These are phyloP conservation scores for Labrus mixtus DNA, from an alignment of 2,113 vertebrate genomes.

Conservation along the genomic window DNA sequence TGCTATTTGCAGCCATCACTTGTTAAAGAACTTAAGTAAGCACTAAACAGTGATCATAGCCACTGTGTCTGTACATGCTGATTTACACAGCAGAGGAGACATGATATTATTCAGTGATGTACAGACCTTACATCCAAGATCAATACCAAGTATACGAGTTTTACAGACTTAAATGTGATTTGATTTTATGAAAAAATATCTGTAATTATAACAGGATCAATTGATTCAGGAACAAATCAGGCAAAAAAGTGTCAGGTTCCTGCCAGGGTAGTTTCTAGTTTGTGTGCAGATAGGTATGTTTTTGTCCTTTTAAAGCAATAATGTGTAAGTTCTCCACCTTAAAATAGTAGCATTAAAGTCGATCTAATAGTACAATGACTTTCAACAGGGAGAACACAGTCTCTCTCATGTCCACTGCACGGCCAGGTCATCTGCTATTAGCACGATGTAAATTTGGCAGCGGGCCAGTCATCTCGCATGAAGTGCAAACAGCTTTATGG, in stretches of 20 bases:
- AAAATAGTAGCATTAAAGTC: no score
- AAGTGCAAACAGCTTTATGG: no score
- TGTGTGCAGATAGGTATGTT: neutral
- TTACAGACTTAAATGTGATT: neutral
- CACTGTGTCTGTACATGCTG: conserved; percentile 2
- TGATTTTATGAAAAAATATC: neutral
- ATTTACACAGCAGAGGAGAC: conserved; percentile 1
- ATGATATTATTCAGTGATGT: neutral
- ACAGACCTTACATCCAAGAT: conserved; percentile 12
- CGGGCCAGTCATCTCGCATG: no score
- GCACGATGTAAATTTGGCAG: no score
- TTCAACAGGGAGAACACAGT: no score
- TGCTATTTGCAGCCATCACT: conserved; percentile 16
- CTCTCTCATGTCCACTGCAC: no score
- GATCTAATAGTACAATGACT: no score
- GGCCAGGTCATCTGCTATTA: no score
- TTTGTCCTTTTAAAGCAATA: neutral
- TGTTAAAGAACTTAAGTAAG: conserved; percentile 12
- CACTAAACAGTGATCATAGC: conserved; percentile 28
- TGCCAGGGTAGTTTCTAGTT: neutral
- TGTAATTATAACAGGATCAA: neutral
- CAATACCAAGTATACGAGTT: neutral
- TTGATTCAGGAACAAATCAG: neutral
- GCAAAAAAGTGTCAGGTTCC: neutral
- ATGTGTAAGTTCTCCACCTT: no score